Conservation (phyloP, 2,797 vertebrate species). For the Heliangelus exortis region DNA sequence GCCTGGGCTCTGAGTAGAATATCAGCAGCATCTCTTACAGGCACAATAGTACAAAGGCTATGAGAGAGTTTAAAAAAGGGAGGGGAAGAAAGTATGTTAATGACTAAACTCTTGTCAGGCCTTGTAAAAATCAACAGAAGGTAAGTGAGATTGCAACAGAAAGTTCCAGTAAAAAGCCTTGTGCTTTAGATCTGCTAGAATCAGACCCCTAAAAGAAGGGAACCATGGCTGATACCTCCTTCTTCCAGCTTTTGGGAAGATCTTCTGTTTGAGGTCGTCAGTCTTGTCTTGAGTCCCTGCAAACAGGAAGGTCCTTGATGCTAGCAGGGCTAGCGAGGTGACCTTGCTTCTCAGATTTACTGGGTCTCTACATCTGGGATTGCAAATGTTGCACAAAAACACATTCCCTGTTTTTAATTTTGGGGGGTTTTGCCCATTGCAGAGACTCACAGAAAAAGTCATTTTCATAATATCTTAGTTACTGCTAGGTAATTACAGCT, state of each 20-base stretch:
- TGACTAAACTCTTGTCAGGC: not conserved
- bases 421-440: not conserved
- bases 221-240: not conserved
- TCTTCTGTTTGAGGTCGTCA: not conserved
- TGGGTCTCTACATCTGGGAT: not conserved
- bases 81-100: not conserved
- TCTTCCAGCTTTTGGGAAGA: not conserved
- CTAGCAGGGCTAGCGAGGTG: not conserved
- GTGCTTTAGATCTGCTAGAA: not conserved
- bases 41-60: not conserved
- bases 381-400: not conserved
- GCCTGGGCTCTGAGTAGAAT: not conserved
- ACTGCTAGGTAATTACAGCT: not conserved
- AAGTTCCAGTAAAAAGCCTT: not conserved
- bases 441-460: not conserved
- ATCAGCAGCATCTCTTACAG: not conserved
- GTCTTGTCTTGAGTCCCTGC: not conserved
- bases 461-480: not conserved
- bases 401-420: not conserved
- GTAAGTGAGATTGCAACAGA: not conserved
- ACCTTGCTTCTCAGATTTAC: not conserved
- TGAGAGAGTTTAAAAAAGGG: not conserved
- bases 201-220: not conserved
- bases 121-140: not conserved
- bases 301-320: not conserved